Percentiles rank a stretch among this genome's conserved stretches.
Conservation (phyloP, 2,113 vertebrate genomes). For the Phaetusa simplex region DNA sequence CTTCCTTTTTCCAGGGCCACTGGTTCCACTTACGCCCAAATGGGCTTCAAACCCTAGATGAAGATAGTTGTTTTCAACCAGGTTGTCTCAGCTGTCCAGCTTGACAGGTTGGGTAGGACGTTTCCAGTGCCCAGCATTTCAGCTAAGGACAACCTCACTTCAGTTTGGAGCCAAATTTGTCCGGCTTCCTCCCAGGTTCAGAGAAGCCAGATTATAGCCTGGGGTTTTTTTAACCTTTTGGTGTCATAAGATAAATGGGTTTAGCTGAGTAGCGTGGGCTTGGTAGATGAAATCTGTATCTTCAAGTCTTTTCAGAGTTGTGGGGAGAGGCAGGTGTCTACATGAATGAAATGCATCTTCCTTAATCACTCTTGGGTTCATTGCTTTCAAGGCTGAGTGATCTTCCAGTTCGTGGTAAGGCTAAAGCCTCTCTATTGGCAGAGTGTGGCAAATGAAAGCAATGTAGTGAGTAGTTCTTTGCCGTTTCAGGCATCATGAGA, state of each 20-base stretch:
- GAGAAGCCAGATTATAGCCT: background rate
- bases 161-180: background rate
- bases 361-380: background rate
- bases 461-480: background rate
- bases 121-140: background rate
- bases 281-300: background rate
- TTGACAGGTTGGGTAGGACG: background rate
- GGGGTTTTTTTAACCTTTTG: background rate
- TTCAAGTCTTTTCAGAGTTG: background rate
- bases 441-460: background rate
- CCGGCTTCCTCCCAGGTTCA: background rate
- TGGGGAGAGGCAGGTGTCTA: background rate
- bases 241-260: background rate
- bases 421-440: background rate
- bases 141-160: background rate
- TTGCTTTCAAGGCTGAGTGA: background rate
- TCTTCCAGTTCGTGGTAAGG: background rate
- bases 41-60: background rate
- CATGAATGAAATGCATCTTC: background rate
- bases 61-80: background rate
- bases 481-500: background rate
- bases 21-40: background rate
- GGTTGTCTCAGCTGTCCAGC: background rate
- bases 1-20: background rate
- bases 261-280: background rate